These are phyloP conservation scores for Corythornis vintsioides DNA, from an alignment of 2,113 vertebrate genomes.

Conservation along the genomic window DNA sequence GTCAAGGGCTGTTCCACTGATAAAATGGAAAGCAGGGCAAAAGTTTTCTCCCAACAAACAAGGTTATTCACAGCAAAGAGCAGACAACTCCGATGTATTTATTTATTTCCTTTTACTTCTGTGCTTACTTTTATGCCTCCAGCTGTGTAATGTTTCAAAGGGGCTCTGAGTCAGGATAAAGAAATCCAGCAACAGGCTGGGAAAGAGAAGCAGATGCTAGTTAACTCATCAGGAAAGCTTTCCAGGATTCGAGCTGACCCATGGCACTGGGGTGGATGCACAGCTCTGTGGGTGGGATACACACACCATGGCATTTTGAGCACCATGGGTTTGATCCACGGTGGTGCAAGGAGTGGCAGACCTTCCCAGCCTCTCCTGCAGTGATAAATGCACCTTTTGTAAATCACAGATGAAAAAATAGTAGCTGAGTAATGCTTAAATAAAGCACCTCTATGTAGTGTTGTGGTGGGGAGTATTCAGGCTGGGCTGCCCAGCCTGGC, in stretches of 20 bases:
- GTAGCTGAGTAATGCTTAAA: not conserved
- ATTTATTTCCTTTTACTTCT: not conserved
- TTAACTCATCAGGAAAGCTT: not conserved
- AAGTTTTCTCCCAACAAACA: conserved; percentile 18
- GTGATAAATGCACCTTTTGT: not conserved
- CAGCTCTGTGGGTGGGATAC: rapidly evolving
- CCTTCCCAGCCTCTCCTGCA: not conserved
- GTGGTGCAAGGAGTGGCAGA: not conserved
- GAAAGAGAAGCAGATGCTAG: not conserved
- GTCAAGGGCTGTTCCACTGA: not conserved
- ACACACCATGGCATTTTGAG: rapidly evolving
- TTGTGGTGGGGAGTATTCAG: rapidly evolving
- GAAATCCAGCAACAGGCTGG: not conserved
- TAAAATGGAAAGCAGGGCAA: conserved; percentile 25
- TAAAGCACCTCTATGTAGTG: not conserved
- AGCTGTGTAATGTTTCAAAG: not conserved
- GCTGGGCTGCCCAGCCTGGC: not conserved
- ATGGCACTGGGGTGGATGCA: rapidly evolving
- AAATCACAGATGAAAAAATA: not conserved
- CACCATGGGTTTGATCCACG: rapidly evolving
- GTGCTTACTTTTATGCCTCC: not conserved
- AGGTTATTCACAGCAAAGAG: not conserved
- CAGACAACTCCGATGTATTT: not conserved
- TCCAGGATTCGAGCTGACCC: not conserved
- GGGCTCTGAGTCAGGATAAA: not conserved